Conservation (phyloP, 2,797 vertebrate genomes). For the Thunnus albacares region DNA sequence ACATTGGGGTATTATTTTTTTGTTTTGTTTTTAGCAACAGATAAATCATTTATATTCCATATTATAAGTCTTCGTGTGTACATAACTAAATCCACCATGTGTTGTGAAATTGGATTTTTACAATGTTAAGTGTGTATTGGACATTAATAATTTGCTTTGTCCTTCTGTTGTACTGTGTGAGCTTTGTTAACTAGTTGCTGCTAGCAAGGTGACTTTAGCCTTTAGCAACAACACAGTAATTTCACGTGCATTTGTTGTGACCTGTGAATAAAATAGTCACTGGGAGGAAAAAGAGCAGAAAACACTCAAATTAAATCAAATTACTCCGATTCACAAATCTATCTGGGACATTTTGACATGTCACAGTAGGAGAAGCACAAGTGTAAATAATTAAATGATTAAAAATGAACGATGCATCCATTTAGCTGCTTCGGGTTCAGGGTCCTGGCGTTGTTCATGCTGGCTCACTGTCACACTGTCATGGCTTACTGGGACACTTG, state of each 20-base stretch:
- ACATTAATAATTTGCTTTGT: background rate
- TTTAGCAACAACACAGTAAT: background rate
- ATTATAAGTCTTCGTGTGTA: background rate
- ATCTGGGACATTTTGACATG: no score
- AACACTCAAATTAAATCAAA: background rate
- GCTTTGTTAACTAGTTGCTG: background rate
- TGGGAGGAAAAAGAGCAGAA: background rate
- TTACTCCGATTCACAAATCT: background rate
- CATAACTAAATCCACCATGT: background rate
- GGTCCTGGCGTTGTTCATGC: no score
- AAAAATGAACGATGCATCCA: background rate
- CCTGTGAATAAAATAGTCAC: background rate
- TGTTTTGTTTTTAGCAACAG: slow-evolving; percentile 56
- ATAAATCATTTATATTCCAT: no score
- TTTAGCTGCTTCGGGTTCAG: no score
- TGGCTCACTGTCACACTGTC: no score
- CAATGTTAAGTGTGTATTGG: background rate
- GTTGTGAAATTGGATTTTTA: slow-evolving; percentile 1
- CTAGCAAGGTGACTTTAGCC: background rate
- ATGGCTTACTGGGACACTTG: no score
- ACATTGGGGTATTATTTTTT: slow-evolving; percentile 85
- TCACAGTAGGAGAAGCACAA: background rate
- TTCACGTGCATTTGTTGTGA: background rate
- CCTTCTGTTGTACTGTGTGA: background rate
- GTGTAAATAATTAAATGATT: background rate